Conservation (phyloP, 1,140 invertebrate genomes). For the Goniozus legneri region DNA sequence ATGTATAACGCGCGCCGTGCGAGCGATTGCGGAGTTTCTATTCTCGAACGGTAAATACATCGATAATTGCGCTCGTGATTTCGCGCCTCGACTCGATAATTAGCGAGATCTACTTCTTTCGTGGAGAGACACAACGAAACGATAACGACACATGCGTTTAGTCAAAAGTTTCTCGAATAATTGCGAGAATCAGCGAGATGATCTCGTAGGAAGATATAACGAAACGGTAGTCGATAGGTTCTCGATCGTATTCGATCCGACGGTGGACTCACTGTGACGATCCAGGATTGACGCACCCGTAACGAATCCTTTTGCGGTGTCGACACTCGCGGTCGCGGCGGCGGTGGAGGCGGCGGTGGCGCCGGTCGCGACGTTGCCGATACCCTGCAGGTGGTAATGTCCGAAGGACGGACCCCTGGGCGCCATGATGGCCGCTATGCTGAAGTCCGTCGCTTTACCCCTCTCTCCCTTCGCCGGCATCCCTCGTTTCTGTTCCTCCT, state of each 20-base stretch:
- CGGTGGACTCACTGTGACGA: conserved; percentile 49
- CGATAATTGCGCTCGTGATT: too few species aligned
- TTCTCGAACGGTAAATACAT: neutral
- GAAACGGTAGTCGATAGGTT: too few species aligned
- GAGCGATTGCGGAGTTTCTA: conserved; percentile 6
- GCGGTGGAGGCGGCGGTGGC: neutral
- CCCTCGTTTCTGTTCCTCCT: conserved; percentile 33
- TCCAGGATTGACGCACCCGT: conserved; percentile 36
- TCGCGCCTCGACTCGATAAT: too few species aligned
- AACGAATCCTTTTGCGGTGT: conserved; percentile 34
- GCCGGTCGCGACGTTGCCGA: conserved; percentile 22
- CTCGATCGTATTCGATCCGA: too few species aligned
- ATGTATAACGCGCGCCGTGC: neutral
- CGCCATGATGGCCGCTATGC: conserved; percentile 79
- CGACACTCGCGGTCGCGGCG: conserved; percentile 8
- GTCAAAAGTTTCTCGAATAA: too few species aligned
- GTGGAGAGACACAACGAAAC: too few species aligned
- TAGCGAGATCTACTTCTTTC: too few species aligned
- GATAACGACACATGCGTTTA: too few species aligned
- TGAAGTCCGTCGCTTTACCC: conserved; percentile 64
- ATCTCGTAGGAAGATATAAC: too few species aligned
- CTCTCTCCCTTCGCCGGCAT: conserved; percentile 54
- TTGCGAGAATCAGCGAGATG: too few species aligned
- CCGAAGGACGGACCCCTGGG: conserved; percentile 53
- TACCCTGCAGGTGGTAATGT: conserved; percentile 51